phyloP scores from a whole-genome alignment of 1,140 invertebrate species.

The Diachasma alloeum region DNA sequence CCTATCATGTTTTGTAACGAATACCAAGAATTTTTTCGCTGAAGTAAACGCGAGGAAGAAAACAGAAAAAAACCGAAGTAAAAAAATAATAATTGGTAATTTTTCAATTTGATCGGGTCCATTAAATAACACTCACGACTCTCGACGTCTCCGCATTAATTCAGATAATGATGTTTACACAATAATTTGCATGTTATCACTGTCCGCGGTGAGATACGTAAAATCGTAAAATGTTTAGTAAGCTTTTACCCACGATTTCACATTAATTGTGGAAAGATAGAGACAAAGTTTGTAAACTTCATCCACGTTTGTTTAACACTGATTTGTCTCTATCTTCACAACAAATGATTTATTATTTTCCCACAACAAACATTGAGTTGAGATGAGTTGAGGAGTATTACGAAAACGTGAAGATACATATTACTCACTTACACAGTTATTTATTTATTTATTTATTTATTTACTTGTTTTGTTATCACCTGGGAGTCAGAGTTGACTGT shows the following conservation, averaged over 20 bases:
- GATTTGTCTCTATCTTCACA: not conserved
- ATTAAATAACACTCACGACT: not conserved
- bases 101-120: not conserved
- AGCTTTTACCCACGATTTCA: not conserved
- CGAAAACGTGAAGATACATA: no score
- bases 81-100: not conserved
- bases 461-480: not conserved
- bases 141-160: not conserved
- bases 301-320: not conserved
- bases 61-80: not conserved
- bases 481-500: no score
- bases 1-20: not conserved
- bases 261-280: not conserved
- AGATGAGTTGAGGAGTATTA: no score
- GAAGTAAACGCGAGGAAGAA: no score
- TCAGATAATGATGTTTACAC: conserved; percentile 19
- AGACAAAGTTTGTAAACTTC: not conserved
- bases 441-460: not conserved
- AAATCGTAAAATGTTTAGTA: not conserved
- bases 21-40: not conserved
- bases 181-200: conserved; percentile 19
- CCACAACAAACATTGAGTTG: not conserved
- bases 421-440: not conserved
- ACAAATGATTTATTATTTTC: not conserved
- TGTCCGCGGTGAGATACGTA: not conserved